These are phyloP conservation scores for Crenichthys baileyi DNA, from an alignment of 2,797 vertebrate genomes.

Conservation along the genomic window DNA sequence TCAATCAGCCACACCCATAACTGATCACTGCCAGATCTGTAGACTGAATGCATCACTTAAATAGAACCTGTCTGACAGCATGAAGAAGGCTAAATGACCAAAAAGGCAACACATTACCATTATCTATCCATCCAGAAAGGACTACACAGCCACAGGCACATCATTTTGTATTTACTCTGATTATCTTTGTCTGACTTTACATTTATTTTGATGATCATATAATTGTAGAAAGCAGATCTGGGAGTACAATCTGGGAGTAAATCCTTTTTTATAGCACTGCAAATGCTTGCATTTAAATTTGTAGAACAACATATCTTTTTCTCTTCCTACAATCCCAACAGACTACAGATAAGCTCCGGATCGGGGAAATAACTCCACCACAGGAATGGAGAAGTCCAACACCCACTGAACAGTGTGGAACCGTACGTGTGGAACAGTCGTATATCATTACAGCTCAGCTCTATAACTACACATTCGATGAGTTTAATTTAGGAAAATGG, in stretches of 20 bases:
- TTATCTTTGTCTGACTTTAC: too few species aligned
- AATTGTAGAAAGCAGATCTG: too few species aligned
- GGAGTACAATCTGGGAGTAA: background rate
- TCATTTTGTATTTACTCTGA: too few species aligned
- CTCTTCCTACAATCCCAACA: background rate
- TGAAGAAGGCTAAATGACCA: too few species aligned
- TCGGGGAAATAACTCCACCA: background rate
- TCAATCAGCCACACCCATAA: too few species aligned
- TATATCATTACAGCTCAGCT: constrained; percentile 29
- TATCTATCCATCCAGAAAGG: too few species aligned
- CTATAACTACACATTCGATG: constrained; percentile 14
- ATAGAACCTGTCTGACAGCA: too few species aligned
- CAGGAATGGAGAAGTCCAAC: background rate
- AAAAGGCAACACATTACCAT: too few species aligned
- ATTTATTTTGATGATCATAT: too few species aligned
- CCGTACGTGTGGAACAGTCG: background rate
- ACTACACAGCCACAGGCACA: too few species aligned
- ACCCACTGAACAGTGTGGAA: background rate
- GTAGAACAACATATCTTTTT: background rate
- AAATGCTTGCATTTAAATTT: background rate
- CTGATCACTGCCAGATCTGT: too few species aligned
- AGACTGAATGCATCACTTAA: too few species aligned
- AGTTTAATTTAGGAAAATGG: constrained; percentile 6
- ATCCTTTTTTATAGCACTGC: background rate
- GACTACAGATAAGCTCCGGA: background rate